phyloP scores from a whole-genome alignment of 2,113 vertebrate species.

The Alces alces region DNA sequence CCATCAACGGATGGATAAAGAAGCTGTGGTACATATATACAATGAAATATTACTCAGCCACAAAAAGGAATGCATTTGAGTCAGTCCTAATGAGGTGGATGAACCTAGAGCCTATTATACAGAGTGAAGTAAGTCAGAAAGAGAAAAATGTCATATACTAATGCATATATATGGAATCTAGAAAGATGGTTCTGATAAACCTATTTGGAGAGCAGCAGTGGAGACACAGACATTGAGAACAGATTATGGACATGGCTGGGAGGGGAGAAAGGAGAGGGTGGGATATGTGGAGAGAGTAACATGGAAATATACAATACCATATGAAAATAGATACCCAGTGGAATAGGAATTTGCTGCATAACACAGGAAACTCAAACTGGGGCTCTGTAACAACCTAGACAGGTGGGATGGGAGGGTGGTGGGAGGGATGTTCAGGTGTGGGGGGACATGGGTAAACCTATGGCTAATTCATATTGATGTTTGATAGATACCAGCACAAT shows the following conservation, averaged over 20 bases:
- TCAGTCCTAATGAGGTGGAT: background rate
- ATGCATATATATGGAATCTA: background rate
- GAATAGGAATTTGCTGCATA: background rate
- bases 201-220: background rate
- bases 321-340: background rate
- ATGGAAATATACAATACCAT: background rate
- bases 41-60: background rate
- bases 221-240: background rate
- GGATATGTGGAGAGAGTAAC: background rate
- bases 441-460: background rate
- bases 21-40: background rate
- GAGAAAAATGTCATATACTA: background rate
- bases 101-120: background rate
- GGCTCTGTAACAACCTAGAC: background rate
- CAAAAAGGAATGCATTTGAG: background rate
- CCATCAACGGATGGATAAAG: background rate
- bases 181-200: background rate
- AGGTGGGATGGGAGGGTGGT: background rate
- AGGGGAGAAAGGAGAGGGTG: background rate
- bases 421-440: background rate
- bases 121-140: background rate
- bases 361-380: background rate
- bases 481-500: background rate
- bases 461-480: background rate
- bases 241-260: background rate